Conservation (phyloP, 2,797 vertebrate species). For the Sternarchorhynchus goeldii region DNA sequence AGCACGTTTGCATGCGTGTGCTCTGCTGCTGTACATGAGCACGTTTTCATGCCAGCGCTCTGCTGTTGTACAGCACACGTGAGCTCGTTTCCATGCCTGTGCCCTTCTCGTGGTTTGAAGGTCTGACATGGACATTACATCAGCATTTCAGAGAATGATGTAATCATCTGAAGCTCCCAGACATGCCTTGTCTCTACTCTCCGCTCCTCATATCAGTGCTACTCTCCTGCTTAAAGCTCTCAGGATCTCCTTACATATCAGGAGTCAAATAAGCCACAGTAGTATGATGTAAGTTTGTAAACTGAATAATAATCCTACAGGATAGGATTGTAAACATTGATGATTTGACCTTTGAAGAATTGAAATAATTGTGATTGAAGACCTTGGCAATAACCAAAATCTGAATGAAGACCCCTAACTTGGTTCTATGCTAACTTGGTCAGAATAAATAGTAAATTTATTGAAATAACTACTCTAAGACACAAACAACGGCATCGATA, state of each 20-base stretch:
- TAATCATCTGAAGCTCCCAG: slow-evolving; percentile 1
- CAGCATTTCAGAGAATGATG: neutral
- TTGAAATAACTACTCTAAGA: too few species aligned
- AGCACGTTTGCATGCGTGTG: too few species aligned
- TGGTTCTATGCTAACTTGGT: too few species aligned
- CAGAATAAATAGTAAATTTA: too few species aligned
- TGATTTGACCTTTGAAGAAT: too few species aligned
- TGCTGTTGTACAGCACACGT: neutral
- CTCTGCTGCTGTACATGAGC: neutral
- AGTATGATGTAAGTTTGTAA: neutral
- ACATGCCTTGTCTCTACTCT: neutral
- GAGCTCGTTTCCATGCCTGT: neutral
- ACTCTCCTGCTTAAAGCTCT: neutral
- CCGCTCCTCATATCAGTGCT: neutral
- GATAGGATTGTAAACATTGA: too few species aligned
- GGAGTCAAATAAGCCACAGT: neutral
- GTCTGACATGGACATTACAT: neutral
- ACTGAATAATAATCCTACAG: too few species aligned
- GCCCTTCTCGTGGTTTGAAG: neutral
- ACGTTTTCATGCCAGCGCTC: neutral
- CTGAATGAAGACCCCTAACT: too few species aligned
- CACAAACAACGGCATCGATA: too few species aligned
- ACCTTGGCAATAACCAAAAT: too few species aligned
- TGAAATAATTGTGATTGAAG: too few species aligned
- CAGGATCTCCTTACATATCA: neutral